phyloP scores from a whole-genome alignment of 2,797 vertebrate genomes.

The Eurystomus glaucurus region DNA sequence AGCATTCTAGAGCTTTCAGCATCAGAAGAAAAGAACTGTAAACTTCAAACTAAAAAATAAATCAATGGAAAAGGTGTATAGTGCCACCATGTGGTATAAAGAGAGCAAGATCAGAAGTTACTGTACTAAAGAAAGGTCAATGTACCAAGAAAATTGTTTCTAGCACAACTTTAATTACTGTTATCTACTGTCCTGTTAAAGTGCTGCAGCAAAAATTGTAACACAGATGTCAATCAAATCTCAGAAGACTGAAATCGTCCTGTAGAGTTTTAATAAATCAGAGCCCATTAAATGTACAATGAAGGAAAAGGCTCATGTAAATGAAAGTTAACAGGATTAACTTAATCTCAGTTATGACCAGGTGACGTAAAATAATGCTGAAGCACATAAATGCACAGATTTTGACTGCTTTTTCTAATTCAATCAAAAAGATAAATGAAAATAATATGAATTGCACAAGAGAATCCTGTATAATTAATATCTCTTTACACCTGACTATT shows the following conservation, averaged over 20 bases:
- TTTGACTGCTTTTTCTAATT: background rate
- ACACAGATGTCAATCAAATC: background rate
- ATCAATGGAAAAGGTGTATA: constrained; percentile 9
- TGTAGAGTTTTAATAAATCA: background rate
- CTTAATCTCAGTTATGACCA: background rate
- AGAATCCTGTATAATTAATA: background rate
- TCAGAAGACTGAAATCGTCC: background rate
- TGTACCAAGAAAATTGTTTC: background rate
- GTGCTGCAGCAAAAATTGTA: background rate
- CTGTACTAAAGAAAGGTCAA: background rate
- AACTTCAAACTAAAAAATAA: background rate
- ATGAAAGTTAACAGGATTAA: background rate
- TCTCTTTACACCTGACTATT: background rate
- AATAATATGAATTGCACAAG: background rate
- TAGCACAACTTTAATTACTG: background rate
- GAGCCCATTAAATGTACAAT: background rate
- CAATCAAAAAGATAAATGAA: background rate
- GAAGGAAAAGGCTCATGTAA: background rate
- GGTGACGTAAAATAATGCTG: background rate
- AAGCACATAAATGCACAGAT: background rate
- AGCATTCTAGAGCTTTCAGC: background rate
- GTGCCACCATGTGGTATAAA: constrained; percentile 77
- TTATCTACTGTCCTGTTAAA: background rate
- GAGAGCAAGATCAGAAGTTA: background rate
- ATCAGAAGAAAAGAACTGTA: background rate